phyloP scores from a whole-genome alignment of 2,113 vertebrate species.

The Pachyramphus minor region DNA sequence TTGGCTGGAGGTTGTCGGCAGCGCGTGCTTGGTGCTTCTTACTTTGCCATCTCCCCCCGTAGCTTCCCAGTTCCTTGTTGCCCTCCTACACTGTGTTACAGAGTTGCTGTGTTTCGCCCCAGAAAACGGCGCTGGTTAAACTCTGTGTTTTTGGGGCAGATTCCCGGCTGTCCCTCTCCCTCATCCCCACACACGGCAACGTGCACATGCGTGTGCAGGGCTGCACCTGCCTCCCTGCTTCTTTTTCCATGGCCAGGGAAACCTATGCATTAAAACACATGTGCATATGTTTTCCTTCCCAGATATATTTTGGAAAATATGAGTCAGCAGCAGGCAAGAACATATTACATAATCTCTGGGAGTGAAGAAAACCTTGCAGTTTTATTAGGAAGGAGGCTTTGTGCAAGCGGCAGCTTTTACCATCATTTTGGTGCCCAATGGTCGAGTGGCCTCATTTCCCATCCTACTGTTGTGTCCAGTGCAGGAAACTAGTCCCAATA shows the following conservation, averaged over 20 bases:
- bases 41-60: neutral
- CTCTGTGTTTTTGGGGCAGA: neutral
- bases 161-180: neutral
- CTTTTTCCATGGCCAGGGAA: neutral
- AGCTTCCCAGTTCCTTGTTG: neutral
- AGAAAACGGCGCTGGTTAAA: neutral
- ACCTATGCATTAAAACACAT: neutral
- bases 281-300: constrained; percentile 23
- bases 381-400: neutral
- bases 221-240: rapidly evolving
- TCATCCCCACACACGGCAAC: rapidly evolving
- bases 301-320: constrained; percentile 42
- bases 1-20: neutral
- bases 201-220: rapidly evolving
- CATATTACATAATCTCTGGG: constrained; percentile 57
- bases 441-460: neutral
- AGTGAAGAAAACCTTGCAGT: neutral
- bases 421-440: neutral
- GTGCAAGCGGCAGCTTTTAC: neutral
- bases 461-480: rapidly evolving
- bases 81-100: neutral
- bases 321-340: constrained; percentile 56
- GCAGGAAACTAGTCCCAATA: neutral
- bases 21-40: rapidly evolving
- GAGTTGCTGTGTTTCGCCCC: constrained; percentile 8